Percentiles rank a stretch among this genome's conserved stretches.
Conservation (phyloP, 2,888 invertebrate species). For the Eustalomyia histrio region DNA sequence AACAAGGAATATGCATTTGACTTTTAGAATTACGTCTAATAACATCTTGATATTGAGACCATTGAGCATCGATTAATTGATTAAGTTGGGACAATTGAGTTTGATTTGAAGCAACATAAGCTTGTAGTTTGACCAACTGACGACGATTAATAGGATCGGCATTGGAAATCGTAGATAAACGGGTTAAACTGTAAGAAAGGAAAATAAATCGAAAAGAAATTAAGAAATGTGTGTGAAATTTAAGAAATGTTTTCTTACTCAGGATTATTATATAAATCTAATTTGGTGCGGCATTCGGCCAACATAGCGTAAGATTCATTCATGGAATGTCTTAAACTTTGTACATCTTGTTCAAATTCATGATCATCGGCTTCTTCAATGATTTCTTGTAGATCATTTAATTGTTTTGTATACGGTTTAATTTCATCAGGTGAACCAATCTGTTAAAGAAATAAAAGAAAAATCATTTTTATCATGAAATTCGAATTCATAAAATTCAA, state of each 20-base stretch:
- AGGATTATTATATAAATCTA: constrained; percentile 75
- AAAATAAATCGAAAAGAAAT: not conserved
- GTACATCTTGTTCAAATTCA: constrained; percentile 83
- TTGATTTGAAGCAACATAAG: constrained; percentile 86
- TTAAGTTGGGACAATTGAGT: constrained; percentile 87
- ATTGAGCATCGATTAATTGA: constrained; percentile 87
- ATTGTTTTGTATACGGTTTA: constrained; percentile 80
- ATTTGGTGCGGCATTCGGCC: constrained; percentile 77
- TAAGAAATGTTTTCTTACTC: constrained; percentile 70
- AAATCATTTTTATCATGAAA: too few species aligned
- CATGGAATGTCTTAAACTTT: constrained; percentile 79
- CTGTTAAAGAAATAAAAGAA: constrained; percentile 63
- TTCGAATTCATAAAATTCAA: too few species aligned
- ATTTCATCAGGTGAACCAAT: constrained; percentile 83
- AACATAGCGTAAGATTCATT: constrained; percentile 80
- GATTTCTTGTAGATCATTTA: constrained; percentile 82
- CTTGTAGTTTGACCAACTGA: constrained; percentile 85
- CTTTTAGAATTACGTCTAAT: constrained; percentile 78
- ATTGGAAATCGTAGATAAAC: constrained; percentile 71
- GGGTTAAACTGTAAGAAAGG: constrained; percentile 68
- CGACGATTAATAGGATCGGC: constrained; percentile 78
- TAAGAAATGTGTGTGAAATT: not conserved
- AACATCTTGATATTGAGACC: constrained; percentile 84
- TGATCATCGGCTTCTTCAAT: constrained; percentile 83
- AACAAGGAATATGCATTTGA: constrained; percentile 81